Base-by-base conservation (phyloP, 37 sponge, comb jelly and placozoan species). In the Cliona cf. orientalis region DNA sequence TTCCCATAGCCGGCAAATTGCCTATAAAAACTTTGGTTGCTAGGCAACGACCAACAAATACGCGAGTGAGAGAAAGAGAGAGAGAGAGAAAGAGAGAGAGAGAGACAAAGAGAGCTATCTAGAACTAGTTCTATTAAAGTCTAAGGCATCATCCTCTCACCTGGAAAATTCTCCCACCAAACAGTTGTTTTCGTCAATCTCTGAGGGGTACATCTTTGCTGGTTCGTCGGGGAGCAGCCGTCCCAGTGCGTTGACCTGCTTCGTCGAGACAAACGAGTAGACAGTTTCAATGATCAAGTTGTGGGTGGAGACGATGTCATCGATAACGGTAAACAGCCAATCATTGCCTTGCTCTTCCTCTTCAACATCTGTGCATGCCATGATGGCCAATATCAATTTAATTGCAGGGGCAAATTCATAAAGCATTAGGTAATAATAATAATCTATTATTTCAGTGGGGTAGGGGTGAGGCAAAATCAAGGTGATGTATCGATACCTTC, bases 271-370 rank as follows among this genome's bases (percentile, higher is more conserved):
- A 12, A 26, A 14, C 36, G 42, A 43, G 65, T 81, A 81, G 17
- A 91, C 62, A 2, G n/a, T 57, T 78, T 91, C 75, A 25, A 91
- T 74, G 58, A 79, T 42, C 26, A 28, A n/a, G 55, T 83, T 89
- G 58, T 85, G 84, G 32, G 79, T 37, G 58, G 72, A 55, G 31
- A 89, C 80, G 46, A 95, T 84, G 73, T 88, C 84, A n/a, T 49
- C 61, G 22, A 91, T 82, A 26, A 91, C 89, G 2, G 74, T 55
- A 40, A 57, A 91, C 57, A 95, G 72, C 90, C 93, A 88, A 66
- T 95, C 95, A 82, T 90, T 90, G 4, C 86, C 86, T 26, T 88
- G 81, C 14, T 72, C 83, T 38, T 82, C 90, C 42, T 89, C 90
- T 39, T 59, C 74, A 14, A 60, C 49, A 44, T 82, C 90, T 81